These are phyloP conservation scores for Crenuchus spilurus DNA, from an alignment of 2,797 vertebrate species.

Conservation along the genomic window DNA sequence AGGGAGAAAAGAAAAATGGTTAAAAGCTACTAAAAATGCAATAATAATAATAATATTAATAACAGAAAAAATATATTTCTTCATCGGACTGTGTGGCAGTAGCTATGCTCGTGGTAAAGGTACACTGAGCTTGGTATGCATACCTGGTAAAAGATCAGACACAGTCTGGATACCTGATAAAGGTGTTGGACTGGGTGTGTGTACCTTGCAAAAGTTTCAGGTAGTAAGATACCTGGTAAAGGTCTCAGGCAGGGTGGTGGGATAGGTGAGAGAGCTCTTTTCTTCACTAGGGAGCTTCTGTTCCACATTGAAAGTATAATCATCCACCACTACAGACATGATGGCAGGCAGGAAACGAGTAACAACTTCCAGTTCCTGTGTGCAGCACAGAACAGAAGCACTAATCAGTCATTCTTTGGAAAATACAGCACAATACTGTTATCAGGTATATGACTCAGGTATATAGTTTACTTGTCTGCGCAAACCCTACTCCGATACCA, in stretches of 20 bases:
- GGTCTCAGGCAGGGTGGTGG: constrained; percentile 84
- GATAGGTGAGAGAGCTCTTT: constrained; percentile 84
- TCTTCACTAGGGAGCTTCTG: constrained; percentile 94
- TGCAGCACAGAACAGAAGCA: background rate
- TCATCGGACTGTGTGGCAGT: background rate
- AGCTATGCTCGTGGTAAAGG: background rate
- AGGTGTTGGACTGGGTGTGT: background rate
- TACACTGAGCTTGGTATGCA: background rate
- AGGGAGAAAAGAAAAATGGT: constrained; percentile 13
- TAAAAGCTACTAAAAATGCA: too few relatives aligned
- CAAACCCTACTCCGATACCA: too few relatives aligned
- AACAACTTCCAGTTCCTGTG: constrained; percentile 89
- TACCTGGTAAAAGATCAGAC: background rate
- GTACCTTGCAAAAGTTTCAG: background rate
- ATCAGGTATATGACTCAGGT: too few relatives aligned
- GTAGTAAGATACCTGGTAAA: constrained; percentile 83
- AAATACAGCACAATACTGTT: too few relatives aligned
- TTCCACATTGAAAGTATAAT: constrained; percentile 91
- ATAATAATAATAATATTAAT: too few relatives aligned
- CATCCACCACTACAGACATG: constrained; percentile 96
- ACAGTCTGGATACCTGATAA: background rate
- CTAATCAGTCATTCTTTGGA: background rate
- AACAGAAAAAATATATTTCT: background rate
- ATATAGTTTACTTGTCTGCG: too few relatives aligned
- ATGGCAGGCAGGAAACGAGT: constrained; percentile 92